phyloP scores from a whole-genome alignment of 2,113 vertebrate genomes.

The Oncorhynchus masou region DNA sequence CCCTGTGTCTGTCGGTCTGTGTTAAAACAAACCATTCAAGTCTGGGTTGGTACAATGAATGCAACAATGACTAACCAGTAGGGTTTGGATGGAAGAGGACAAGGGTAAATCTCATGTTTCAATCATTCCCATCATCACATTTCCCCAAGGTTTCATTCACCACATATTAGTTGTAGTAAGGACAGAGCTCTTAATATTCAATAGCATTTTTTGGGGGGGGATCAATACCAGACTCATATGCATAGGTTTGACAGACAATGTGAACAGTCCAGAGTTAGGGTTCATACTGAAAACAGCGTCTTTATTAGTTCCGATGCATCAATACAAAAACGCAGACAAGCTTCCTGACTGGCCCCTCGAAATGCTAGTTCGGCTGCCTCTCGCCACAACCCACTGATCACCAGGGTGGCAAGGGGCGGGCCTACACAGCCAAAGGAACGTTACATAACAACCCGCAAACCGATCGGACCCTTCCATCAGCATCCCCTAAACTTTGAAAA shows the following conservation, averaged over 20 bases:
- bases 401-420: background rate
- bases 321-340: slow-evolving; percentile 8
- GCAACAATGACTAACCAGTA: background rate
- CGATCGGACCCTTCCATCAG: background rate
- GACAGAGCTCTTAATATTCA: background rate
- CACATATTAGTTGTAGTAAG: background rate
- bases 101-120: background rate
- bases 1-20: no score
- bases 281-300: slow-evolving; percentile 7
- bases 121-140: background rate
- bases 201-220: background rate
- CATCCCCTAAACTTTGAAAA: background rate
- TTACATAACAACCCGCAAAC: background rate
- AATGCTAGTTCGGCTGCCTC: background rate
- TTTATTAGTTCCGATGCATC: slow-evolving; percentile 1
- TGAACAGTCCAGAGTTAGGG: background rate
- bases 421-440: background rate
- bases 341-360: background rate
- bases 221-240: background rate
- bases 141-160: background rate
- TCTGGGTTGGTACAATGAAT: background rate
- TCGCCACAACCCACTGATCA: background rate
- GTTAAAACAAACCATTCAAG: background rate
- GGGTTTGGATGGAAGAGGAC: background rate
- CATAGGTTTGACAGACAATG: slow-evolving; percentile 3